phyloP scores from a whole-genome alignment of 2,113 vertebrate genomes.

The Syngnathoides biaculeatus region DNA sequence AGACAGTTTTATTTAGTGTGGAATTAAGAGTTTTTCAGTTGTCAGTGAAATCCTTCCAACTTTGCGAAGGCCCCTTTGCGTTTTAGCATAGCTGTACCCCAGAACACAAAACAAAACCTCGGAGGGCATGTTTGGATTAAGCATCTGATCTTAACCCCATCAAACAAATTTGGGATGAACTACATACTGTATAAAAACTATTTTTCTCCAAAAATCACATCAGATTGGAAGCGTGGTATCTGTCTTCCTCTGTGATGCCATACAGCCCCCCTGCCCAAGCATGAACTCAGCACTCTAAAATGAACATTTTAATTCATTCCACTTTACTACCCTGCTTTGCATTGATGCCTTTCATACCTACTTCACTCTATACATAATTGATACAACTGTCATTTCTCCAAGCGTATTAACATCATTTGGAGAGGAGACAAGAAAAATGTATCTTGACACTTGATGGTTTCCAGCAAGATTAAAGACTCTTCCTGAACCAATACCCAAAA shows the following conservation, averaged over 20 bases:
- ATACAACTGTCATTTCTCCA: slow-evolving; percentile 63
- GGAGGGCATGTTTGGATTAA: neutral
- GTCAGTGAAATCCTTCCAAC: neutral
- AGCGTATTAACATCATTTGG: slow-evolving; percentile 62
- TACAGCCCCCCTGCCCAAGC: neutral
- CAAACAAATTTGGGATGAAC: neutral
- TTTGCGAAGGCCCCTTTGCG: neutral
- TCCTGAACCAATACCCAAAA: slow-evolving; percentile 52
- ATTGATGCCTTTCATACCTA: slow-evolving; percentile 52
- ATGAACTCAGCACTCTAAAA: slow-evolving; percentile 38
- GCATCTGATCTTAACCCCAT: neutral
- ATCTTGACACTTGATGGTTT: slow-evolving; percentile 63
- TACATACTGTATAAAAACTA: neutral
- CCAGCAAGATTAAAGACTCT: slow-evolving; percentile 53
- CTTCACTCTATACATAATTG: slow-evolving; percentile 66
- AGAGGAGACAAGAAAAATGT: slow-evolving; percentile 55
- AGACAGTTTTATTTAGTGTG: too few relatives aligned
- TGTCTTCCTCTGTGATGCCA: slow-evolving; percentile 1
- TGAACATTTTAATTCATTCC: slow-evolving; percentile 55
- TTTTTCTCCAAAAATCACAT: neutral
- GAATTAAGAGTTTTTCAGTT: neutral
- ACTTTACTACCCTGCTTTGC: slow-evolving; percentile 49
- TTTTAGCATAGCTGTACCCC: neutral
- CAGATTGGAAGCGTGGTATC: neutral
- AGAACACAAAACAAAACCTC: neutral